These are phyloP conservation scores for Melanerpes aurifrons DNA, from an alignment of 2,113 vertebrate species.

Conservation along the genomic window DNA sequence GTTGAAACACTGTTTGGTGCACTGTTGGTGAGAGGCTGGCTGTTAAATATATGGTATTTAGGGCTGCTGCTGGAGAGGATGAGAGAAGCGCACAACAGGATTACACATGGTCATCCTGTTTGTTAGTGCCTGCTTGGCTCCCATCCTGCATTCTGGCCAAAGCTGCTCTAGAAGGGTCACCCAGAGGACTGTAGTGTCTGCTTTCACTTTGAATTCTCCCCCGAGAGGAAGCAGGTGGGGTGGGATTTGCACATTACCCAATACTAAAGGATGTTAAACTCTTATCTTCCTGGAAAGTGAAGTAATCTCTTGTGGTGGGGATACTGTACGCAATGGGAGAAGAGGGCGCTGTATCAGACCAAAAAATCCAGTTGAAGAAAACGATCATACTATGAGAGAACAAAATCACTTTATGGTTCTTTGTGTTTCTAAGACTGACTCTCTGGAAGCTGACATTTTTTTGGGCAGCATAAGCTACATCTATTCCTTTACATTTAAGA, in stretches of 20 bases:
- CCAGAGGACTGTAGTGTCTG: background rate
- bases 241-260: constrained; percentile 8
- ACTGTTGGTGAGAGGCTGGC: background rate
- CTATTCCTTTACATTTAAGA: background rate
- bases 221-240: background rate
- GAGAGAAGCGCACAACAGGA: background rate
- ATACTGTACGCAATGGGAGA: background rate
- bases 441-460: background rate
- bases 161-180: background rate
- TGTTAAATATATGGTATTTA: fast-evolving
- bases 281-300: background rate
- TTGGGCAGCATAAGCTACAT: background rate
- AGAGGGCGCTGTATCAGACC: background rate
- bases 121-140: background rate
- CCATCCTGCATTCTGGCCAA: background rate
- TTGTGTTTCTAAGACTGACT: background rate
- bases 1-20: background rate
- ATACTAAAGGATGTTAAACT: background rate
- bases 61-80: background rate
- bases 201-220: constrained; percentile 6
- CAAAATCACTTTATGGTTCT: background rate
- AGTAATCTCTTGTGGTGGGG: background rate
- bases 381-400: background rate
- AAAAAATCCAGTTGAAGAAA: background rate
- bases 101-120: constrained; percentile 39